Evolutionary conservation across 2,888 invertebrate genomes (phyloP).

Genomic region (Exephanes ischioxanthus): DNA sequence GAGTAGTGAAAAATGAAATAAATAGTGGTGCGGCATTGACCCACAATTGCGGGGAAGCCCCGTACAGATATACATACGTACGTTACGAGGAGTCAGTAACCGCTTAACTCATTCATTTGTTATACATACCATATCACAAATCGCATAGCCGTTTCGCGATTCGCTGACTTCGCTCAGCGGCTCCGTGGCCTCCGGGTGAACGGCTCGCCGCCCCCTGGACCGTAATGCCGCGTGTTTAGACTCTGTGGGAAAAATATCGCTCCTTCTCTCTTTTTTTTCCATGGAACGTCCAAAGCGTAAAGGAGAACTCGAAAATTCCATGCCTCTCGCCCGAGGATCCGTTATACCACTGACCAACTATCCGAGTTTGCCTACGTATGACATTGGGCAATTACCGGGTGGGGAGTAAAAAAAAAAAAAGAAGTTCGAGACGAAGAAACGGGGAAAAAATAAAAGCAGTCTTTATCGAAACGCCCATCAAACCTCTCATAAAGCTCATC

Average conservation of each 20-base stretch:
- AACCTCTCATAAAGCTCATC: not conserved
- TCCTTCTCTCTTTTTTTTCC: constrained; percentile 3
- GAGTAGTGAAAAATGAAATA: constrained; percentile 24
- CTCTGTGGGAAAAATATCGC: constrained; percentile 52
- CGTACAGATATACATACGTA: constrained; percentile 36
- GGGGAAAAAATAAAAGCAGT: constrained; percentile 54
- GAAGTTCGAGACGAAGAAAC: constrained; percentile 21
- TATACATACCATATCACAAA: constrained; percentile 69
- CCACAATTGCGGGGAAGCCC: constrained; percentile 74
- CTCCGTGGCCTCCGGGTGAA: constrained; percentile 6
- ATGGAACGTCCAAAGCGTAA: constrained; percentile 8
- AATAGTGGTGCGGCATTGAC: constrained; percentile 76
- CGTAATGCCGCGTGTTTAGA: constrained; percentile 59
- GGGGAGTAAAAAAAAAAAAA: constrained; percentile 1
- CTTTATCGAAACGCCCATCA: constrained; percentile 43
- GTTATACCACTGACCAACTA: constrained; percentile 69
- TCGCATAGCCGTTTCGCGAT: constrained; percentile 67
- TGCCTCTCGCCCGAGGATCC: constrained; percentile 44
- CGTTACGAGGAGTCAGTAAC: constrained; percentile 79
- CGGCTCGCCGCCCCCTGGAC: constrained; percentile 62
- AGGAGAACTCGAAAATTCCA: constrained; percentile 54
- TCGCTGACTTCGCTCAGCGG: constrained; percentile 62
- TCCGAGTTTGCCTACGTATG: constrained; percentile 61
- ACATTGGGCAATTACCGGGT: constrained; percentile 27
- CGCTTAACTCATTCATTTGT: constrained; percentile 81